Percentiles rank a stretch among this genome's conserved stretches.
Conservation (phyloP, 1,140 invertebrate genomes). For the Meloidogyne exigua region DNA sequence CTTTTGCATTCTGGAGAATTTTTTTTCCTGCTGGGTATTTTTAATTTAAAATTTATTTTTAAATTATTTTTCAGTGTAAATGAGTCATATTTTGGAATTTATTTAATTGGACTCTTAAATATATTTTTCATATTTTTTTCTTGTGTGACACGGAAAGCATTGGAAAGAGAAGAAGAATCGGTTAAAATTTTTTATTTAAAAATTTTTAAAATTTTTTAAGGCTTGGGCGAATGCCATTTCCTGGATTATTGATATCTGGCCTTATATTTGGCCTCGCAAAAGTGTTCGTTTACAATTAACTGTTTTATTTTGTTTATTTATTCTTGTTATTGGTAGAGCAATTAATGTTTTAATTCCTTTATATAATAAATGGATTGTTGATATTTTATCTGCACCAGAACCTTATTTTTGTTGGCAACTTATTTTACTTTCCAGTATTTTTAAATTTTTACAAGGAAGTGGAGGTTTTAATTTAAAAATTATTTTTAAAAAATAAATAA, state of each 20-base stretch:
- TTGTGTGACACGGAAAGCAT: not conserved
- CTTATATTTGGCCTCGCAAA: slow-evolving; percentile 88
- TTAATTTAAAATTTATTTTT: slow-evolving; percentile 14
- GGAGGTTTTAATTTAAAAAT: slow-evolving; percentile 34
- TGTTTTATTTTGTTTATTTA: slow-evolving; percentile 78
- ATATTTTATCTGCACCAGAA: slow-evolving; percentile 41
- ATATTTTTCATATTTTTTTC: not conserved
- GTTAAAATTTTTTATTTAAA: not conserved
- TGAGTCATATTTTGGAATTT: not conserved
- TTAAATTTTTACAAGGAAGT: slow-evolving; percentile 85
- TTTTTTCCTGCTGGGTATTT: slow-evolving; percentile 34
- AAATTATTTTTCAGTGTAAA: not conserved
- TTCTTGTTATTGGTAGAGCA: slow-evolving; percentile 77
- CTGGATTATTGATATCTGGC: slow-evolving; percentile 33
- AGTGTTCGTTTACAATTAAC: slow-evolving; percentile 75
- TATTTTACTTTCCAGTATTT: slow-evolving; percentile 78
- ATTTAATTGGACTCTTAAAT: not conserved
- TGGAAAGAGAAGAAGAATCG: slow-evolving; percentile 2
- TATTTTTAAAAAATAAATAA: not conserved
- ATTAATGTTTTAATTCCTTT: slow-evolving; percentile 90
- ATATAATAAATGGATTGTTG: slow-evolving; percentile 81
- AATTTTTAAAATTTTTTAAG: slow-evolving; percentile 28
- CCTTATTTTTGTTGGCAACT: slow-evolving; percentile 79
- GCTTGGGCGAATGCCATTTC: slow-evolving; percentile 31
- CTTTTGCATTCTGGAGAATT: slow-evolving; percentile 36